A percentile compares a stretch with the other conserved stretches of the same genome.
These are phyloP conservation scores for Novumbra hubbsi DNA, from an alignment of 2,797 vertebrate species.

Conservation along the genomic window DNA sequence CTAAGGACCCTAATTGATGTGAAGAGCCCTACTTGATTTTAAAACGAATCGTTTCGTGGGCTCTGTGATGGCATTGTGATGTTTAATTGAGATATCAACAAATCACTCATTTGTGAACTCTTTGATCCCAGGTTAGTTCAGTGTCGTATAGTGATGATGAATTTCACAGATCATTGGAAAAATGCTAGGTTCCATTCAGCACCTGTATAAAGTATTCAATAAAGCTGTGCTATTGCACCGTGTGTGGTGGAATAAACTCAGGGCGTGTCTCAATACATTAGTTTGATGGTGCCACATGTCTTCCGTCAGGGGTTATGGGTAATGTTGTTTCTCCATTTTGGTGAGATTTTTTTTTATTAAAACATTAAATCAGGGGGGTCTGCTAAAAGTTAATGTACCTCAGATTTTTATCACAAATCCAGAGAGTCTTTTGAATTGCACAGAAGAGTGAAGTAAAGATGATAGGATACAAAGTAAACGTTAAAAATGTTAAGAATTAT, in stretches of 20 bases:
- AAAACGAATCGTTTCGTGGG: not conserved
- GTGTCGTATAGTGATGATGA: constrained; percentile 27
- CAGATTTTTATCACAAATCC: not conserved
- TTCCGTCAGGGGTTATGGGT: not conserved
- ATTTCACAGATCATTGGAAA: constrained; percentile 23
- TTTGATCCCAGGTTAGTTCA: constrained; percentile 32
- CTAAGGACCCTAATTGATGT: constrained; percentile 45
- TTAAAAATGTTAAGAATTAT: not conserved
- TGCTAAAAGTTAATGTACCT: not conserved
- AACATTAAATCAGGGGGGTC: too few species aligned
- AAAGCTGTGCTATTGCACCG: constrained; percentile 57
- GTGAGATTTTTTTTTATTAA: too few species aligned
- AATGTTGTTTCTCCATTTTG: not conserved
- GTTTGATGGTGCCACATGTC: not conserved
- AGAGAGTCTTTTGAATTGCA: not conserved
- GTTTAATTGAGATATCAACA: constrained; percentile 5
- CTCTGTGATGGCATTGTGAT: constrained; percentile 12
- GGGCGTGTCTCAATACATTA: not conserved
- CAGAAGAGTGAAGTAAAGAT: not conserved
- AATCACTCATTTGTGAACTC: constrained; percentile 22
- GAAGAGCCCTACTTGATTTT: constrained; percentile 40
- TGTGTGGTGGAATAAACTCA: constrained; percentile 13
- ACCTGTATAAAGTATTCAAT: constrained; percentile 58
- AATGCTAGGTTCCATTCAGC: constrained; percentile 47
- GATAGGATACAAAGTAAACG: not conserved